A percentile compares a stretch with the other conserved stretches of the same genome.
Conservation (phyloP, 2,888 invertebrate genomes). For the Trilocha varians region DNA sequence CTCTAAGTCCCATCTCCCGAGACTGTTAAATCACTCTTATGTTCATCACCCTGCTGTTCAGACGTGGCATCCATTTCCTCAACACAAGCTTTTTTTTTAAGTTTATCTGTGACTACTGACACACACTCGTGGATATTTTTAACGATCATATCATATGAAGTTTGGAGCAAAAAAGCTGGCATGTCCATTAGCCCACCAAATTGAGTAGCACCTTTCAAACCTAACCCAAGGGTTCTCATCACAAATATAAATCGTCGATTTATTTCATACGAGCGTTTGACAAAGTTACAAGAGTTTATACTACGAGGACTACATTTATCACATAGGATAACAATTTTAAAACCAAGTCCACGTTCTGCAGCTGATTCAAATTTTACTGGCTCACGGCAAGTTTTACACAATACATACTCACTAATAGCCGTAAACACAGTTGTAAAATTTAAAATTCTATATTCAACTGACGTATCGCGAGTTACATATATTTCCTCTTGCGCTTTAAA, state of each 20-base stretch:
- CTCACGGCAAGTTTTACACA: not conserved
- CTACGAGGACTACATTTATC: slow-evolving; percentile 8
- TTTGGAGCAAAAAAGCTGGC: not conserved
- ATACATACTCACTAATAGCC: slow-evolving; percentile 8
- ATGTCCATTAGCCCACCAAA: slow-evolving; percentile 13
- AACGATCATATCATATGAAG: not conserved
- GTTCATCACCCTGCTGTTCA: slow-evolving; percentile 3
- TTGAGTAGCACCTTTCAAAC: slow-evolving; percentile 17
- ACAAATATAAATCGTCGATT: slow-evolving; percentile 20
- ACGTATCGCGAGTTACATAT: too few relatives aligned
- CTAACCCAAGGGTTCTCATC: slow-evolving; percentile 18
- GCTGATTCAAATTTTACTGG: not conserved
- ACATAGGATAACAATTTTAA: slow-evolving; percentile 19
- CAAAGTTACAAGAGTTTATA: slow-evolving; percentile 15
- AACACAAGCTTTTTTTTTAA: slow-evolving; percentile 1
- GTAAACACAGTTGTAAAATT: slow-evolving; percentile 14
- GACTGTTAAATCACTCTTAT: not conserved
- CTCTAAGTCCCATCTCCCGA: slow-evolving; percentile 3
- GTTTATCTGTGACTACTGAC: slow-evolving; percentile 2
- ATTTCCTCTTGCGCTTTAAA: too few relatives aligned
- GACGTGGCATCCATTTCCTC: slow-evolving; percentile 1
- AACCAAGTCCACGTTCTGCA: slow-evolving; percentile 16
- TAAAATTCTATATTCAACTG: too few relatives aligned
- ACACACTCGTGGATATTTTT: slow-evolving; percentile 9
- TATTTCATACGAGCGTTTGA: slow-evolving; percentile 18